Evolutionary conservation across 2,797 vertebrate species (phyloP).

Genomic region (Bucorvus abyssinicus): DNA sequence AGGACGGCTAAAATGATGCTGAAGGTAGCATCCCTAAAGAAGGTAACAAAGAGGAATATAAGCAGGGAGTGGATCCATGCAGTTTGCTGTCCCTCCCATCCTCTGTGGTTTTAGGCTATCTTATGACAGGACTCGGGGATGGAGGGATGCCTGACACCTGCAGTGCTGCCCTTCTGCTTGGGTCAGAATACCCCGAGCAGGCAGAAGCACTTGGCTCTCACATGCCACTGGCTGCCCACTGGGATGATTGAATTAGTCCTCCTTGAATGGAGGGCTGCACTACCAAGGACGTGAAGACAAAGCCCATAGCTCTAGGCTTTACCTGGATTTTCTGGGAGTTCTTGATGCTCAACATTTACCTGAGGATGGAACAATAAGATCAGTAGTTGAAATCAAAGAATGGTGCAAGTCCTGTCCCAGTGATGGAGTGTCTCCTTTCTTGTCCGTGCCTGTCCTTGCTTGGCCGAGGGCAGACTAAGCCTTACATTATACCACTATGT

Average conservation of each 20-base stretch:
- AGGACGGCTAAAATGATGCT: neutral
- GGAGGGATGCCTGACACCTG: neutral
- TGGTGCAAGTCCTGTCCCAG: neutral
- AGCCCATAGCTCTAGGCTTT: neutral
- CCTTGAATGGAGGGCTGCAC: neutral
- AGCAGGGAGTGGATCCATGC: neutral
- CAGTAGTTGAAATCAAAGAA: neutral
- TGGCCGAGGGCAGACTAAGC: neutral
- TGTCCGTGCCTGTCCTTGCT: neutral
- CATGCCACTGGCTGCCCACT: neutral
- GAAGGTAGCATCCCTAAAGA: neutral
- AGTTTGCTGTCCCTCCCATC: neutral
- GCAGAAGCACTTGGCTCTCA: neutral
- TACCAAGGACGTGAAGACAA: neutral
- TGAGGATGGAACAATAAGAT: neutral
- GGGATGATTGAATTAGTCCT: neutral
- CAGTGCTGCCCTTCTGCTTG: neutral
- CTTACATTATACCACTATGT: neutral
- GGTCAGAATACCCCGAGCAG: neutral
- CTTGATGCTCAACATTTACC: neutral
- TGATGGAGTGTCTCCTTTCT: neutral
- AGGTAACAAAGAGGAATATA: neutral
- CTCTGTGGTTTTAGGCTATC: neutral
- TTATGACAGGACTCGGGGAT: neutral
- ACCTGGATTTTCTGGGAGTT: neutral